phyloP scores from a whole-genome alignment of 2,888 invertebrate genomes.

The Rhyacophila evoluta region DNA sequence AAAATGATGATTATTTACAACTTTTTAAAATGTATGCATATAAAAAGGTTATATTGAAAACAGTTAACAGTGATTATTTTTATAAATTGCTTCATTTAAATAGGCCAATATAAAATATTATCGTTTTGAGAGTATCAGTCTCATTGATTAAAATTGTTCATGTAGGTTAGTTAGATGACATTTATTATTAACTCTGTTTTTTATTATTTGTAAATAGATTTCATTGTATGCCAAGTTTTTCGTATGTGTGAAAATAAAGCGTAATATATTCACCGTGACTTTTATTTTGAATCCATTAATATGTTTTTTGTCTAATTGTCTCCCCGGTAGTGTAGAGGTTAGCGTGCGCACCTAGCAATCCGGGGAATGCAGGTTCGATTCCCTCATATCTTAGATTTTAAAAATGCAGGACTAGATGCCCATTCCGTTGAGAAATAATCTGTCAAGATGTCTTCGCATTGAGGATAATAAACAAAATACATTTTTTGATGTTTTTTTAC shows the following conservation, averaged over 20 bases:
- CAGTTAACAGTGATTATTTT: neutral
- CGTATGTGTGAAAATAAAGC: constrained; percentile 54
- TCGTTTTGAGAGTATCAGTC: constrained; percentile 27
- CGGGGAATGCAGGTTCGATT: no score
- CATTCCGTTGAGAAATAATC: no score
- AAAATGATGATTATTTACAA: neutral
- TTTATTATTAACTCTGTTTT: constrained; percentile 46
- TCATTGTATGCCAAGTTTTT: constrained; percentile 53
- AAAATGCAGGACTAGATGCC: no score
- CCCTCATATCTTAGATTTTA: no score
- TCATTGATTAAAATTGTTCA: constrained; percentile 43
- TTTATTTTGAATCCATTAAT: no score
- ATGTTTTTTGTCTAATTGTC: no score
- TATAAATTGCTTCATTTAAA: constrained; percentile 9
- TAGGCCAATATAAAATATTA: neutral
- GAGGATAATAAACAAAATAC: no score
- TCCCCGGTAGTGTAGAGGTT: no score
- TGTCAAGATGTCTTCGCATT: no score
- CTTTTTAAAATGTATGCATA: neutral
- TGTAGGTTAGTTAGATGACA: constrained; percentile 51
- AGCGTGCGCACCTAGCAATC: no score
- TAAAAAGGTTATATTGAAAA: constrained; percentile 4
- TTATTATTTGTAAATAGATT: constrained; percentile 50
- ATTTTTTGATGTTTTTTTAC: no score
- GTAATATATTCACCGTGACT: constrained; percentile 49